Evolutionary conservation across 2,888 invertebrate genomes (phyloP).

Genomic region (Mongoloraphidia duomilia): DNA sequence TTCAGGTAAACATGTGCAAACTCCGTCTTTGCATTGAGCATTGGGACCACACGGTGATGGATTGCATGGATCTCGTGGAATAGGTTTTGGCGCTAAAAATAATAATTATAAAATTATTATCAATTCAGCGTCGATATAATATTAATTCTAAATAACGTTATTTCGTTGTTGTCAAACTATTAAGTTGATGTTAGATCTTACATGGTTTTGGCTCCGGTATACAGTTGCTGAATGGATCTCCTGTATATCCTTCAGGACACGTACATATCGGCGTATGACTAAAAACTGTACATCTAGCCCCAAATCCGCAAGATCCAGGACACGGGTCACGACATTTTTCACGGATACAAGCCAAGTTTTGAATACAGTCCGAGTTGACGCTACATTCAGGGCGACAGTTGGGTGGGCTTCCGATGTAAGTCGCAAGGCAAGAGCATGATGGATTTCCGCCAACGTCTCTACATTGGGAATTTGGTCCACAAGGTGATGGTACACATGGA

Average conservation of each 20-base stretch:
- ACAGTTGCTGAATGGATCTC: conserved; percentile 69
- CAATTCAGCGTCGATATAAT: not conserved
- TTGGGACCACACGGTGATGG: conserved; percentile 45
- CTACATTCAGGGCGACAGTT: conserved; percentile 74
- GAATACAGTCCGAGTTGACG: conserved; percentile 66
- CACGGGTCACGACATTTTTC: conserved; percentile 73
- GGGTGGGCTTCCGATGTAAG: conserved; percentile 62
- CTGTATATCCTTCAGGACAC: conserved; percentile 56
- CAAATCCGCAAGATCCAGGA: conserved; percentile 64
- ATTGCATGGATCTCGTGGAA: conserved; percentile 33
- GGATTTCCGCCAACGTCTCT: conserved; percentile 53
- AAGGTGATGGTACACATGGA: conserved; percentile 65
- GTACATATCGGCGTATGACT: conserved; percentile 74
- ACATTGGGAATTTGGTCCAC: conserved; percentile 70
- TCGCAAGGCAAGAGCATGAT: conserved; percentile 62
- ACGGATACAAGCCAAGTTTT: conserved; percentile 64
- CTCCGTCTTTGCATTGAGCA: conserved; percentile 32
- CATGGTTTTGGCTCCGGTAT: conserved; percentile 31
- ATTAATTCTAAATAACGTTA: not conserved
- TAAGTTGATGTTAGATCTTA: conserved; percentile 16
- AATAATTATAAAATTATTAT: not conserved
- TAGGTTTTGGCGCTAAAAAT: conserved; percentile 24
- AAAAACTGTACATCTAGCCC: conserved; percentile 63
- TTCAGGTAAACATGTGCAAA: conserved; percentile 24
- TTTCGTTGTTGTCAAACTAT: not conserved